A percentile compares a stretch with the other conserved stretches of the same genome.
phyloP scores from a whole-genome alignment of 1,140 invertebrate genomes.

The Globodera rostochiensis region DNA sequence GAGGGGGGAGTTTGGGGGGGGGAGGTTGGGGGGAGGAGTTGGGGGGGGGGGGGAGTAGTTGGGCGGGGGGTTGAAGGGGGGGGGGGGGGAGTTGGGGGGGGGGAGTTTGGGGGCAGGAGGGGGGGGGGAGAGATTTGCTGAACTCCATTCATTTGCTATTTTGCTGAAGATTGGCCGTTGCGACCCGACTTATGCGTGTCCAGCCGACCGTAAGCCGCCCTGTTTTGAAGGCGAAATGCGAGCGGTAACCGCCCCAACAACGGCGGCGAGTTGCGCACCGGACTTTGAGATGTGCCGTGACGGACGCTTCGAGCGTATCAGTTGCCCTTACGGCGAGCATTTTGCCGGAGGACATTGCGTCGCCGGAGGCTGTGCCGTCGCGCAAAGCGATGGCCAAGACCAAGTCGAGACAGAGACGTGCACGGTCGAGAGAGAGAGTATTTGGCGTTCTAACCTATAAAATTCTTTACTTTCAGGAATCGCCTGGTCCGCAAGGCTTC shows the following conservation, averaged over 20 bases:
- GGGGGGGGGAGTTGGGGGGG: too few species aligned
- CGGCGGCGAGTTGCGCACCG: slow-evolving; percentile 9
- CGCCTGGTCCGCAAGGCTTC: slow-evolving; percentile 18
- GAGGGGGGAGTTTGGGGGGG: too few species aligned
- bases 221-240: slow-evolving; percentile 36
- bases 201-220: background rate
- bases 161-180: slow-evolving; percentile 33
- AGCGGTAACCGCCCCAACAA: background rate
- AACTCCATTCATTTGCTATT: background rate
- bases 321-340: slow-evolving; percentile 31
- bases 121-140: background rate
- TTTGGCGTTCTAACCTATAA: background rate
- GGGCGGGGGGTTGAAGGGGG: too few species aligned
- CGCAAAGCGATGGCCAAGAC: background rate
- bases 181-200: slow-evolving; percentile 28
- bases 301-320: slow-evolving; percentile 29
- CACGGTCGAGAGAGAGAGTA: background rate
- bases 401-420: background rate
- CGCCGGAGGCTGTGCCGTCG: background rate
- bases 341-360: slow-evolving; percentile 15
- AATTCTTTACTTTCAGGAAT: slow-evolving; percentile 19
- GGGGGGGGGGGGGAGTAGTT: too few species aligned
- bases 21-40: too few species aligned
- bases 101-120: too few species aligned
- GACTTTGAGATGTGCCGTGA: slow-evolving; percentile 33